Evolutionary conservation across 1,140 invertebrate genomes (phyloP), one percentile per base, ranked within the genome.

Genomic region (Trichomalopsis sarcophagae): DNA sequence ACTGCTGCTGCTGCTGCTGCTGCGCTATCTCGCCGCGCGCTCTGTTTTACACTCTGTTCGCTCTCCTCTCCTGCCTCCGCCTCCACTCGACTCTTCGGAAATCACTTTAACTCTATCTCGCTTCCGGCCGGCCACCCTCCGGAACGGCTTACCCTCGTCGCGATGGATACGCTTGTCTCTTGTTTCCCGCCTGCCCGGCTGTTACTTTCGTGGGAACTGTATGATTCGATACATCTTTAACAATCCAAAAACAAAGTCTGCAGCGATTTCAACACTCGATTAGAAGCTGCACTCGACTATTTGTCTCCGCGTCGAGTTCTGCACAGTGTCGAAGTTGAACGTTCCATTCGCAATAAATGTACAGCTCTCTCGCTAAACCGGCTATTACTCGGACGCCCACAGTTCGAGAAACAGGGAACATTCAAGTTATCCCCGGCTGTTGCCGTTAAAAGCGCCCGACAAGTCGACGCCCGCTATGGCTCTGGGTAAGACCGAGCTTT

Each of bases 31-130:
- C 50, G 2, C 71, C 27, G 27, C 27, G 27, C 27, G 27, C 1
- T 81, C 40, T 73, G 40, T 73, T 74, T 73, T 50, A 73, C 80
- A 73, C 36, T 73, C 80, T 50, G 40, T 33, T 30, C 66, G 40
- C 9, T 55, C 55, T 17, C 47, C 74, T n/a, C 5, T 1, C 55
- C 4, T 10, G 6, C 9, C 14, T 30, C n/a, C 75, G n/a, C 50
- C 30, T 81, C 62, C 3, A 17, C 27, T 14, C n/a, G 77, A 6
- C 55, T 80, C 36, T 55, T 81, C 40, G 80, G 17, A 36, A 74
- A 81, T 81, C 80, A 74, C 68, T 81, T 81, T 73, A 81, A 50
- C 30, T 50, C 80, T 30, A n/a, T 81, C 68, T 17, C 33, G n/a
- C 36, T 44, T 75, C 21, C 76, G 9, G 44, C 23, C 21, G 14